Evolutionary conservation across 2,888 invertebrate genomes (phyloP).

Genomic region (Acronicta psi): DNA sequence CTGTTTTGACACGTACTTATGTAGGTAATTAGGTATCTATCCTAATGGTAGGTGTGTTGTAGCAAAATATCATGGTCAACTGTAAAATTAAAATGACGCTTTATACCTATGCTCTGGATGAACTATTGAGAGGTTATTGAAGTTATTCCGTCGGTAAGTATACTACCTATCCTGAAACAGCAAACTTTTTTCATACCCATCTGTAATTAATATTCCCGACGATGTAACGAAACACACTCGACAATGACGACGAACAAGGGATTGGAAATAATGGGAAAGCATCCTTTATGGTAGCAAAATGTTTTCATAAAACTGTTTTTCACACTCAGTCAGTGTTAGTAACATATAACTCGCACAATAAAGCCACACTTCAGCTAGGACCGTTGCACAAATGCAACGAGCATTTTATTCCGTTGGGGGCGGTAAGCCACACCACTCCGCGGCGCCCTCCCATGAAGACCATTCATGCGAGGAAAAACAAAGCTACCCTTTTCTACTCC

Average conservation of each 20-base stretch:
- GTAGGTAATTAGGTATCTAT: too few species aligned
- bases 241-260: conserved; percentile 29
- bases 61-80: background rate
- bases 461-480: conserved; percentile 65
- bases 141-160: background rate
- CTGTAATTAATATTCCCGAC: conserved; percentile 29
- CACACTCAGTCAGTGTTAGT: conserved; percentile 46
- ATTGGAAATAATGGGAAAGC: conserved; percentile 31
- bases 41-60: too few species aligned
- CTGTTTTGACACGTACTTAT: too few species aligned
- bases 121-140: background rate
- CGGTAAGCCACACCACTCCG: conserved; percentile 38
- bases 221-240: conserved; percentile 13
- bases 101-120: too few species aligned
- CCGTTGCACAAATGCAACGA: conserved; percentile 62
- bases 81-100: background rate
- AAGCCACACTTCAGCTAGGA: conserved; percentile 60
- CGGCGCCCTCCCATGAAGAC: conserved; percentile 57
- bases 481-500: conserved; percentile 57
- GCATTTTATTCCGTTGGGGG: conserved; percentile 60
- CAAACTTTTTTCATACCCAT: conserved; percentile 2
- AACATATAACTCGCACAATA: conserved; percentile 51
- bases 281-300: conserved; percentile 40
- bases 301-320: conserved; percentile 47
- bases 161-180: too few species aligned